These are phyloP conservation scores for Hyles euphorbiae DNA, from an alignment of 1,140 invertebrate species.

Conservation along the genomic window DNA sequence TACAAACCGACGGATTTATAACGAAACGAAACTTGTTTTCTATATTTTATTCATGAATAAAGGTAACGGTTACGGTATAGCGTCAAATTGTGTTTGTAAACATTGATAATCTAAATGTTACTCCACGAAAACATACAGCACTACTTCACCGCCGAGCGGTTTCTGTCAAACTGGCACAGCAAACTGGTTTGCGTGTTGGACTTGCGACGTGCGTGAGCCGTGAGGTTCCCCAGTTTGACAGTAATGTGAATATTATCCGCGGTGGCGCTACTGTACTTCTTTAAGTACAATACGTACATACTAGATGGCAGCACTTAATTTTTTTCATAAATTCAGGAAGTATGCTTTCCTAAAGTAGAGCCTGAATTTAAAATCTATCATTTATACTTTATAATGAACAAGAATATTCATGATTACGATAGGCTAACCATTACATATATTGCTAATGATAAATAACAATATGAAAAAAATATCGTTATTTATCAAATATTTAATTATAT, in stretches of 20 bases:
- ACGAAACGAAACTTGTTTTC: conserved; percentile 18
- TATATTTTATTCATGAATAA: conserved; percentile 43
- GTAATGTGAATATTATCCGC: background rate
- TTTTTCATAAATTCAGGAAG: too few relatives aligned
- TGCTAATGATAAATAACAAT: background rate
- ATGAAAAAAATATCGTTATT: too few relatives aligned
- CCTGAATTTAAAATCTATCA: too few relatives aligned
- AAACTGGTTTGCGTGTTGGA: conserved; percentile 38
- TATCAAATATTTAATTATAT: too few relatives aligned
- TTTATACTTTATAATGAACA: too few relatives aligned
- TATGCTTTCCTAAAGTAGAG: too few relatives aligned
- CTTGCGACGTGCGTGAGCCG: background rate
- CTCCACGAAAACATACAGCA: conserved; percentile 32
- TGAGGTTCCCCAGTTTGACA: background rate
- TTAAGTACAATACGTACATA: too few relatives aligned
- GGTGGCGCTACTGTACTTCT: background rate
- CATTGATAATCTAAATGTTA: conserved; percentile 58
- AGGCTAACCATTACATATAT: background rate
- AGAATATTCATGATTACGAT: too few relatives aligned
- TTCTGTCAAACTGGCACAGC: conserved; percentile 59
- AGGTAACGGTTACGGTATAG: conserved; percentile 20
- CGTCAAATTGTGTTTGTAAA: conserved; percentile 56
- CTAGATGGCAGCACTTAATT: too few relatives aligned
- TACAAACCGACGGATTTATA: conserved; percentile 28
- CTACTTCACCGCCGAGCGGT: conserved; percentile 29